Percentiles rank a stretch among this genome's conserved stretches.
These are phyloP conservation scores for Dasyprocta punctata DNA, from an alignment of 2,113 vertebrate species.

Conservation along the genomic window DNA sequence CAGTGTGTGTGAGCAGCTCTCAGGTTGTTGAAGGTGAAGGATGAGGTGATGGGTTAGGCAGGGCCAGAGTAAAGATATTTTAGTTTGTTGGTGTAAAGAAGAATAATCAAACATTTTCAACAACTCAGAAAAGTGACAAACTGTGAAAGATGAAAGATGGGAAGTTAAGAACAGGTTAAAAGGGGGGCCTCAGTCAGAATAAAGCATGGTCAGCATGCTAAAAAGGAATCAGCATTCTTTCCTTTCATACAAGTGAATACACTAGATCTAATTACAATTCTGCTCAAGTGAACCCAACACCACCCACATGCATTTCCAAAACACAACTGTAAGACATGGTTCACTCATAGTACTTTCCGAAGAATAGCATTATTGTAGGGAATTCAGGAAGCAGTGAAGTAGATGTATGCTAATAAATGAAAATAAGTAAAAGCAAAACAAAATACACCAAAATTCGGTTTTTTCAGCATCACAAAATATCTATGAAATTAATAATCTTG, in stretches of 20 bases:
- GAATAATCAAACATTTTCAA: slow-evolving; percentile 10
- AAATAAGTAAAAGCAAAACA: not conserved
- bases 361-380: not conserved
- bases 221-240: slow-evolving; percentile 55
- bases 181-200: slow-evolving; percentile 44
- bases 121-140: slow-evolving; percentile 40
- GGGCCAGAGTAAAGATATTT: not conserved
- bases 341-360: not conserved
- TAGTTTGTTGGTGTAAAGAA: not conserved
- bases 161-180: slow-evolving; percentile 46
- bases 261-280: slow-evolving; percentile 72
- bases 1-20: not conserved
- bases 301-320: slow-evolving; percentile 57
- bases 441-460: slow-evolving; percentile 33
- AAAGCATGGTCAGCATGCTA: slow-evolving; percentile 65
- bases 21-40: not conserved
- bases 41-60: not conserved
- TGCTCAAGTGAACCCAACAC: slow-evolving; percentile 29
- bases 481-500: slow-evolving; percentile 30
- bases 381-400: not conserved
- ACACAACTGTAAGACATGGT: not conserved
- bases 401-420: not conserved
- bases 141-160: slow-evolving; percentile 7
- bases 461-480: slow-evolving; percentile 29
- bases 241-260: slow-evolving; percentile 67